phyloP scores from a whole-genome alignment of 2,797 vertebrate genomes.

The Gila robusta region DNA sequence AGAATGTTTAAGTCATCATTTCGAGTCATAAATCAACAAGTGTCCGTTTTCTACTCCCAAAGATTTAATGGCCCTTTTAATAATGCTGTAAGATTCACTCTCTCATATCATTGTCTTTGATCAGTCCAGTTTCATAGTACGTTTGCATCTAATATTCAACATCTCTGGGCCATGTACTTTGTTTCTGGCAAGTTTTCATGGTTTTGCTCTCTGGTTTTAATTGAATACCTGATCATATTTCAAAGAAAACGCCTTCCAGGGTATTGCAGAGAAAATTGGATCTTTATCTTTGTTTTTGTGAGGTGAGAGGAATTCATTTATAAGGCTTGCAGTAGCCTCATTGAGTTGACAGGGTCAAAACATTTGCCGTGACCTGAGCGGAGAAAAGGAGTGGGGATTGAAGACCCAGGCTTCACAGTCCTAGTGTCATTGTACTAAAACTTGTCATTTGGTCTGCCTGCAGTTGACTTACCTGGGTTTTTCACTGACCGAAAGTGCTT shows the following conservation, averaged over 20 bases:
- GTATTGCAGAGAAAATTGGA: conserved; percentile 42
- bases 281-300: conserved; percentile 36
- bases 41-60: conserved; percentile 26
- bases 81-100: conserved; percentile 36
- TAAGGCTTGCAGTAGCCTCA: conserved; percentile 4
- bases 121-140: conserved; percentile 14
- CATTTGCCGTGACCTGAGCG: conserved; percentile 26
- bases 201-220: conserved; percentile 46
- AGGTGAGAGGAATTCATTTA: conserved; percentile 17
- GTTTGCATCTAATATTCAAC: conserved; percentile 25
- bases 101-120: conserved; percentile 15
- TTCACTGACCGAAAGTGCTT: conserved; percentile 30
- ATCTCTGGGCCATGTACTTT: conserved; percentile 25
- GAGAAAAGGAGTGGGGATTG: conserved; percentile 26
- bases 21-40: conserved; percentile 34
- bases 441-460: conserved; percentile 29
- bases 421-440: conserved; percentile 36
- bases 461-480: conserved; percentile 38
- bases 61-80: conserved; percentile 29
- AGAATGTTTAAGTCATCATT: conserved; percentile 15
- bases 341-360: conserved; percentile 44
- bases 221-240: conserved; percentile 46
- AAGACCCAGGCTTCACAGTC: conserved; percentile 38
- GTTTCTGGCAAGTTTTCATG: conserved; percentile 42
- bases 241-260: conserved; percentile 19